These are phyloP conservation scores for Epinephelus moara DNA, from an alignment of 2,113 vertebrate species.

Conservation along the genomic window DNA sequence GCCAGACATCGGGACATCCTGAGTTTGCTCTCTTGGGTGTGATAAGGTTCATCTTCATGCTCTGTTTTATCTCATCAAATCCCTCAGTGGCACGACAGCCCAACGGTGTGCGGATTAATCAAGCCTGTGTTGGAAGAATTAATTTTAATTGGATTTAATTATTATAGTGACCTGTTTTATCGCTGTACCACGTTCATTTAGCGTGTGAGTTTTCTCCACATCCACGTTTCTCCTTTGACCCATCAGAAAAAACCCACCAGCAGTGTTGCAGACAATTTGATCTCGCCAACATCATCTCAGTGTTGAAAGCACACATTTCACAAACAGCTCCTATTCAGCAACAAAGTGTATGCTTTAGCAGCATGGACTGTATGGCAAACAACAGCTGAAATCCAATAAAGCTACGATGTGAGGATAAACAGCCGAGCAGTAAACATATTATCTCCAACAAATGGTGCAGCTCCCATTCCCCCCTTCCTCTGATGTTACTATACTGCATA, in stretches of 20 bases:
- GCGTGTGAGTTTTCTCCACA: conserved; percentile 9
- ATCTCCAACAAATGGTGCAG: conserved; percentile 26
- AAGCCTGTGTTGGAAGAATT: conserved; percentile 30
- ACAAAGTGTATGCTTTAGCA: conserved; percentile 42
- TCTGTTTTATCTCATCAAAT: conserved; percentile 45
- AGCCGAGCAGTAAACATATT: conserved; percentile 21
- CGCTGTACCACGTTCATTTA: neutral
- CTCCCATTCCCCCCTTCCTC: neutral
- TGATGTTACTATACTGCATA: conserved; percentile 10
- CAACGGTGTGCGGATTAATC: conserved; percentile 32
- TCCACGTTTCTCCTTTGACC: conserved; percentile 30
- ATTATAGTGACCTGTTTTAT: conserved; percentile 34
- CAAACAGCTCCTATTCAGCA: conserved; percentile 16
- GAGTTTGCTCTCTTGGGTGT: conserved; percentile 28
- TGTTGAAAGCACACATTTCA: conserved; percentile 19
- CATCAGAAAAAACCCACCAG: neutral
- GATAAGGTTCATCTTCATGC: conserved; percentile 42
- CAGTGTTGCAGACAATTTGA: conserved; percentile 24
- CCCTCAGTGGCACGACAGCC: conserved; percentile 20
- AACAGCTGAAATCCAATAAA: conserved; percentile 49
- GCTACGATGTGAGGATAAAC: conserved; percentile 35
- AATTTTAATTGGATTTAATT: conserved; percentile 34
- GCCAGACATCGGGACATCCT: conserved; percentile 31
- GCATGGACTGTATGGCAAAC: conserved; percentile 34
- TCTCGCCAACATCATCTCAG: conserved; percentile 1